These are phyloP conservation scores for Eumacrocentrus americanus DNA, from an alignment of 2,888 invertebrate species.

Conservation along the genomic window DNA sequence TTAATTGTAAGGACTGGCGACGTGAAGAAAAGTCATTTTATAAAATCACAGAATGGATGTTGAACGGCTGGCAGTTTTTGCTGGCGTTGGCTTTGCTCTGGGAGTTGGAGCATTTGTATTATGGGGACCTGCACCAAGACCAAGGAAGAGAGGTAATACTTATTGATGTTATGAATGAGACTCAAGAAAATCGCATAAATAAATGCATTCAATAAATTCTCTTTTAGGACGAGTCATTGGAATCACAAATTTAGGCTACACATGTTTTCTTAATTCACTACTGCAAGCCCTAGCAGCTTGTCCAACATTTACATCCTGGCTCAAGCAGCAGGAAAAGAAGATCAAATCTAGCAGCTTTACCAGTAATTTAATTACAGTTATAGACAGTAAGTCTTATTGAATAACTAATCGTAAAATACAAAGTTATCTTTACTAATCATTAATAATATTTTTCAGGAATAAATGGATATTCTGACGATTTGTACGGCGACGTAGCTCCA, in stretches of 20 bases:
- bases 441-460: slow-evolving; percentile 42
- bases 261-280: slow-evolving; percentile 91
- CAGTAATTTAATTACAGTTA: slow-evolving; percentile 74
- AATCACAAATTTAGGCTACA: slow-evolving; percentile 87
- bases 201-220: no score
- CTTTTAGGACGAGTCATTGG: slow-evolving; percentile 79
- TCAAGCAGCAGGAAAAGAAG: slow-evolving; percentile 70
- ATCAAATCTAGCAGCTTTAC: slow-evolving; percentile 75
- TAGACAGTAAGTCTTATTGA: slow-evolving; percentile 68
- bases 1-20: no score
- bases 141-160: slow-evolving; percentile 62
- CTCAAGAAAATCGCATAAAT: no score
- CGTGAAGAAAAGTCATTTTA: no score
- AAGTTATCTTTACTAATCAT: neutral
- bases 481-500: slow-evolving; percentile 54
- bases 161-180: neutral
- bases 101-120: slow-evolving; percentile 84
- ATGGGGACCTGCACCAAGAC: slow-evolving; percentile 76
- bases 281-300: slow-evolving; percentile 90
- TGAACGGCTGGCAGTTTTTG: slow-evolving; percentile 78
- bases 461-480: slow-evolving; percentile 53
- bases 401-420: neutral
- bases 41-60: slow-evolving; percentile 72
- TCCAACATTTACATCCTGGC: slow-evolving; percentile 83
- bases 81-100: slow-evolving; percentile 79